Base-by-base conservation (phyloP, 2,888 invertebrate species). In the Volucella bombylans region DNA sequence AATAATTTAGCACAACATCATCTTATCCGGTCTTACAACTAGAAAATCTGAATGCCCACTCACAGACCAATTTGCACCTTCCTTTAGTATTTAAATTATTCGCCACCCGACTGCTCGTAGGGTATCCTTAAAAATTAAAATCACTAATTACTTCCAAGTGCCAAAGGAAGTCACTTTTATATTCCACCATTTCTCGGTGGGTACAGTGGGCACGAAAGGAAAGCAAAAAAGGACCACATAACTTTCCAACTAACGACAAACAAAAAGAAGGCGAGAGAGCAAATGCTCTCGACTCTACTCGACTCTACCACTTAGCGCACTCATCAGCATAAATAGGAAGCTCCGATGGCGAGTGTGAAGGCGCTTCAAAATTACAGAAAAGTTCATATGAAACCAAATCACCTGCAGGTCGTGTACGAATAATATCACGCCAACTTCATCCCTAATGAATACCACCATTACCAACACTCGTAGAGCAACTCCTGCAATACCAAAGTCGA, bases 271-370 rank as follows among this genome's bases (percentile, higher is more conserved):
- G 31, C 6, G 31, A 68, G 80, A 80, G 74, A 74, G 68, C 68
- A 68, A 74, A 68, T 80, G 61, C 31, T 49, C 61, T 73, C 47
- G 45, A n/a, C 14, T 15, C 8, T 8, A 8, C 45, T 45, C 45
- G 45, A 31, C 59, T 61, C 45, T 31, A 41, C 50, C 38, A 71
- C 47, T 62, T 41, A 74, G 31, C 31, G 73, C 64, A 71, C 52
- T 77, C 82, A 82, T 82, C 79, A 82, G 52, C 82, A 82, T 82
- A 73, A 82, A 82, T 57, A 79, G 68, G 79, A 82, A 82, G 41
- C 64, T 54, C 23, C 68, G 11, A 49, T 67, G 55, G 68, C 18
- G 52, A 61, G 15, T 41, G 23, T 31, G 1, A 57, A 47, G 52
- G 23, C 31, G 31, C 67, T 61, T 52, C 45, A 61, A 50, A 39